Evolutionary conservation across 2,888 invertebrate genomes (phyloP).

Genomic region (Caenorhabditis sinica): DNA sequence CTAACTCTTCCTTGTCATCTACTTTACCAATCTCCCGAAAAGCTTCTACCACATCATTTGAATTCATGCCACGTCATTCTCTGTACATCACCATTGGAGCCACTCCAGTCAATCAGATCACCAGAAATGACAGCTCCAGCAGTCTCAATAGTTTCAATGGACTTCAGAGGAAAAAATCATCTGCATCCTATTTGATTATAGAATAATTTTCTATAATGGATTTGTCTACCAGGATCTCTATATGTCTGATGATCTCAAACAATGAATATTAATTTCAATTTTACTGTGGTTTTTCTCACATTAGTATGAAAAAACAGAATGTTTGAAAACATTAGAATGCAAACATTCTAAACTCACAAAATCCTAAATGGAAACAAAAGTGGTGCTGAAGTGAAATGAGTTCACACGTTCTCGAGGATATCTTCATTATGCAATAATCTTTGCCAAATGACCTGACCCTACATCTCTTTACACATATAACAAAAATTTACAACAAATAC

Average conservation of each 20-base stretch:
- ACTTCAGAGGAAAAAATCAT: constrained; percentile 25
- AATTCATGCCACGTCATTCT: constrained; percentile 30
- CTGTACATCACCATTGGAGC: constrained; percentile 51
- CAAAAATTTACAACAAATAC: too few relatives aligned
- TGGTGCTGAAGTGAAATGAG: too few relatives aligned
- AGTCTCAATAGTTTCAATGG: constrained; percentile 36
- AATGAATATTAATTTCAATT: background rate
- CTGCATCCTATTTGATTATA: constrained; percentile 31
- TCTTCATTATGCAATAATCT: too few relatives aligned
- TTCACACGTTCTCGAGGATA: too few relatives aligned
- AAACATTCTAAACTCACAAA: too few relatives aligned
- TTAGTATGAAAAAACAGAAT: too few relatives aligned
- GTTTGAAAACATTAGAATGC: too few relatives aligned
- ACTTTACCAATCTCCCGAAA: background rate
- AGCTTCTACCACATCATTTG: constrained; percentile 3
- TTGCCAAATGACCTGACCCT: too few relatives aligned
- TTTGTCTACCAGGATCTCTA: background rate
- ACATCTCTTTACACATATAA: too few relatives aligned
- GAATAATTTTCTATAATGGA: constrained; percentile 20
- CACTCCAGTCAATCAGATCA: background rate
- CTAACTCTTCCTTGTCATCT: constrained; percentile 10
- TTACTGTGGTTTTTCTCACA: background rate
- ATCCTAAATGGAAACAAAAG: too few relatives aligned
- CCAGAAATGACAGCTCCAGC: constrained; percentile 6
- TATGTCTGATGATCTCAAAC: background rate